Conservation (phyloP, 2,113 vertebrate species). For the Gadus macrocephalus region DNA sequence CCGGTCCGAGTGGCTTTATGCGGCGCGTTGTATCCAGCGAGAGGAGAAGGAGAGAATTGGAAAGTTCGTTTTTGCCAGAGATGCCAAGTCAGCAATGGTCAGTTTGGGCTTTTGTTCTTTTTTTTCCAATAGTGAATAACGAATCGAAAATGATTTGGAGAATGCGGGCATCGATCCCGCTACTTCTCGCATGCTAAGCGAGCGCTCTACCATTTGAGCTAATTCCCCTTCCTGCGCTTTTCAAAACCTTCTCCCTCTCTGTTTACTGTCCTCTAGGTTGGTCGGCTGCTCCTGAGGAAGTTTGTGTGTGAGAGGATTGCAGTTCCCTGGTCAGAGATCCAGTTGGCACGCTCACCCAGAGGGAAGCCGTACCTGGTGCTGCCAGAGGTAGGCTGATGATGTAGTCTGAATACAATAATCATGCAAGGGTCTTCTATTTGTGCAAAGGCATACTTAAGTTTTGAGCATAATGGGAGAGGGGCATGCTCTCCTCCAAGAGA, state of each 20-base stretch:
- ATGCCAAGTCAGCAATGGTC: slow-evolving; percentile 87
- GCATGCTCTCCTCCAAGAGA: too few relatives aligned
- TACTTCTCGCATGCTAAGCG: slow-evolving; percentile 65
- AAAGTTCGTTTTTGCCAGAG: slow-evolving; percentile 84
- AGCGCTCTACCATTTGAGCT: slow-evolving; percentile 73
- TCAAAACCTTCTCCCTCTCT: too few relatives aligned
- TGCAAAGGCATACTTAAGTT: too few relatives aligned
- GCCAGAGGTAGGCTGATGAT: slow-evolving; percentile 42
- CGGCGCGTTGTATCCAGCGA: slow-evolving; percentile 82
- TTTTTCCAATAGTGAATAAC: too few relatives aligned
- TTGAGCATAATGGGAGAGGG: too few relatives aligned
- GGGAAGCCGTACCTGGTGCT: slow-evolving; percentile 88
- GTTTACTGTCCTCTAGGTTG: slow-evolving; percentile 59
- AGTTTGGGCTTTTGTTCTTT: slow-evolving; percentile 4
- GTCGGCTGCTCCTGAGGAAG: slow-evolving; percentile 82
- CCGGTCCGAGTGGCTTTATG: slow-evolving; percentile 83
- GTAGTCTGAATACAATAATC: neutral
- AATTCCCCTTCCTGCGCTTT: slow-evolving; percentile 39
- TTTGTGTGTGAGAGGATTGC: slow-evolving; percentile 83
- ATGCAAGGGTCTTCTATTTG: too few relatives aligned
- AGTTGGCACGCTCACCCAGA: slow-evolving; percentile 80
- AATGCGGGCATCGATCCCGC: slow-evolving; percentile 62
- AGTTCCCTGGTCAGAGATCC: slow-evolving; percentile 86
- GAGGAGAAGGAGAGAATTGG: slow-evolving; percentile 89
- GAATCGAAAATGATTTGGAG: neutral